Base-by-base conservation (phyloP, 1,140 invertebrate genomes). In the Drosophila persimilis region DNA sequence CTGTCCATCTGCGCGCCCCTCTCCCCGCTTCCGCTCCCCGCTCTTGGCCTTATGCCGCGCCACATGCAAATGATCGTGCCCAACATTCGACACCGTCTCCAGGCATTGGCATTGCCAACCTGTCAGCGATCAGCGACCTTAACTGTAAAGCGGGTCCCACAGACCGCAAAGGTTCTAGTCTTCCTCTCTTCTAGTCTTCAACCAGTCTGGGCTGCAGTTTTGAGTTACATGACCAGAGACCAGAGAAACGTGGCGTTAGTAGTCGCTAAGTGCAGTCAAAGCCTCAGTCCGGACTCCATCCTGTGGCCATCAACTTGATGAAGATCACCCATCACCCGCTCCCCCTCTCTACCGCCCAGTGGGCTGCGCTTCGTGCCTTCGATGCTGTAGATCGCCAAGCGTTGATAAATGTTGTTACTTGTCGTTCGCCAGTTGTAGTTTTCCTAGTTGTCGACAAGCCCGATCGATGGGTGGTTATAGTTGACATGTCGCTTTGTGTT, bases 401-500 rank as follows among this genome's bases (percentile, higher is more conserved):
- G 79, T 88, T 88, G 83, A 88, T 88, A 88, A 89, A 88, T 88
- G 84, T 88, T 88, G 83, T 88, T 88, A 88, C 83, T 88, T 88
- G 83, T 88, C 84, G 78, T 76, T 88, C 75, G 71, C 57, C 75
- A 80, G 56, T 76, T 84, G 75, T 81, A 48, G 29, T 56, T 56
- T 73, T 72, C 55, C 73, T 71, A 75, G 64, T 73, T 69, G 70
- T 69, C 79, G 79, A 66, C 62, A 78, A 80, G 63, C 62, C 63
- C 80, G 78, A 88, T 88, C 83, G 83, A 88, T 88, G 83, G 83
- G 83, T 88, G 83, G 83, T 88, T 88, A 83, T 83, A 83, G 78
- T 89, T 88, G 83, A 88, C 83, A 88, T 83, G 75, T 88, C 83
- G 78, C 66, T 83, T 67, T 88, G 64, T 80, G 81, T 78, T 78